These are phyloP conservation scores for Mastigias papua DNA, from an alignment of 30 jellyfish, hydroid and myxozoan species.

Conservation along the genomic window DNA sequence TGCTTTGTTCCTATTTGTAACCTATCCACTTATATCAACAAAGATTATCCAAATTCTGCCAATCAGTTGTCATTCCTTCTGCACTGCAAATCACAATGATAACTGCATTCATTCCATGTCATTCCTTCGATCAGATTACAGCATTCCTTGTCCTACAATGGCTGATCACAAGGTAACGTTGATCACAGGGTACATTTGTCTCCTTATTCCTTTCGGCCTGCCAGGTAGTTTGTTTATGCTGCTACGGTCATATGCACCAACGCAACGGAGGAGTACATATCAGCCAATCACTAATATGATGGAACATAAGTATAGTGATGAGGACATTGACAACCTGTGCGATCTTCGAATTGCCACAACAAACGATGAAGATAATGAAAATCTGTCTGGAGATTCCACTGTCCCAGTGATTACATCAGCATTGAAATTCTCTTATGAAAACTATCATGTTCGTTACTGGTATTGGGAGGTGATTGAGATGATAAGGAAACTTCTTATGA, in stretches of 20 bases:
- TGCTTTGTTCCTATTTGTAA: not conserved
- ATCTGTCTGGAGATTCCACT: too few species aligned
- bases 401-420: too few species aligned
- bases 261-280: too few species aligned
- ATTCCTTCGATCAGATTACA: slow-evolving; percentile 58
- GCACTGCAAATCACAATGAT: slow-evolving; percentile 13
- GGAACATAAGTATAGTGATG: too few species aligned
- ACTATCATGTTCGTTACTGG: too few species aligned
- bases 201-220: slow-evolving; percentile 50
- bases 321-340: too few species aligned
- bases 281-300: too few species aligned
- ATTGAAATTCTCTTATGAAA: too few species aligned
- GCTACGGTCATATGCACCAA: slow-evolving; percentile 21
- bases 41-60: slow-evolving; percentile 1
- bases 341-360: too few species aligned
- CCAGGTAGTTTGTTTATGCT: slow-evolving; percentile 47
- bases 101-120: slow-evolving; percentile 46
- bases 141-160: slow-evolving; percentile 38
- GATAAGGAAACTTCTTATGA: too few species aligned
- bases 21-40: not conserved
- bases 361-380: too few species aligned
- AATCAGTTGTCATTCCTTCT: slow-evolving; percentile 47
- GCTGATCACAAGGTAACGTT: not conserved
- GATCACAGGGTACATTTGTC: not conserved
- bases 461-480: too few species aligned